Percentiles rank a stretch among this genome's conserved stretches.
Evolutionary conservation across 2,797 vertebrate genomes (phyloP).

Genomic region (Pseudotriccus pelzelni): DNA sequence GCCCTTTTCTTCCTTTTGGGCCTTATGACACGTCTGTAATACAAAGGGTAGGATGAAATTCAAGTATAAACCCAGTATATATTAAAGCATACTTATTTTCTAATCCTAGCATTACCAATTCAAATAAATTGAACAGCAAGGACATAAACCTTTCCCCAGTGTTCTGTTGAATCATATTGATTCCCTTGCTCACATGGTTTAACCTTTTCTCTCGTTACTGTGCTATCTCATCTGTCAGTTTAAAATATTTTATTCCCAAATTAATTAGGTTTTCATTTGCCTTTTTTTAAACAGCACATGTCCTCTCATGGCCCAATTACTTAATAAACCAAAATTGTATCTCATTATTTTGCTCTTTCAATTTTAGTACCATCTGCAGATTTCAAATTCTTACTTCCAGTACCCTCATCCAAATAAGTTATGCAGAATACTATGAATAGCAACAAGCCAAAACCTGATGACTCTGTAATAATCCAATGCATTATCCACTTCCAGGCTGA

Average conservation of each 20-base stretch:
- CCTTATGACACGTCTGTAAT: neutral
- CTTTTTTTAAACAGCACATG: neutral
- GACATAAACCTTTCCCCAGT: neutral
- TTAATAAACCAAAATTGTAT: slow-evolving; percentile 8
- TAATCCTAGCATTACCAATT: neutral
- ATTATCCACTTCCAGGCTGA: neutral
- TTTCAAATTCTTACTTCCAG: neutral
- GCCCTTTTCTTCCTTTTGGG: neutral
- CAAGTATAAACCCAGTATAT: neutral
- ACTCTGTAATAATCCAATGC: neutral
- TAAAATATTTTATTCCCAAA: neutral
- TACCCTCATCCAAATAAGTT: neutral
- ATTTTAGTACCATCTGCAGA: neutral
- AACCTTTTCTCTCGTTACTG: neutral
- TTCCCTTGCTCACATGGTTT: neutral
- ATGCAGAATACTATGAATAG: neutral
- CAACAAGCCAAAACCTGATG: neutral
- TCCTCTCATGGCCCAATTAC: neutral
- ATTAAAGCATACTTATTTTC: neutral
- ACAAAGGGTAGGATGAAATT: neutral
- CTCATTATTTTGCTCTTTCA: neutral
- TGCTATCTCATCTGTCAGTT: neutral
- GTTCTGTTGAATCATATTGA: neutral
- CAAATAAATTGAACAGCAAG: neutral
- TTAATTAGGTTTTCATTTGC: slow-evolving; percentile 5